Base-by-base conservation (phyloP, 2,113 vertebrate genomes). In the Pardalotus punctatus region DNA sequence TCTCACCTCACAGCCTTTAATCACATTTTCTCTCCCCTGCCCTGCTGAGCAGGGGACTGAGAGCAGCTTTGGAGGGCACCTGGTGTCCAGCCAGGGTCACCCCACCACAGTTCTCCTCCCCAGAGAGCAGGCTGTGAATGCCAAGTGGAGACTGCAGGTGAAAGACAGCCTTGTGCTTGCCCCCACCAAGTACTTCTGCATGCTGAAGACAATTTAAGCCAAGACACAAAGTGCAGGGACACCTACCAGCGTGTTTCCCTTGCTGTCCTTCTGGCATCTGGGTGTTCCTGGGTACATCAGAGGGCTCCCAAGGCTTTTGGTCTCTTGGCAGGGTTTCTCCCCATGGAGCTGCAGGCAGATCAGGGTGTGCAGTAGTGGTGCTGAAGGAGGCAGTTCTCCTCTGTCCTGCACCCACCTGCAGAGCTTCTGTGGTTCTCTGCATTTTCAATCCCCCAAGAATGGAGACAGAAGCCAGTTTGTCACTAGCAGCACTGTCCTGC, bases 221-320 rank as follows among this genome's bases (percentile, higher is more conserved):
- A 2, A 61, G 27, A 42, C 5, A 61, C 2, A 8, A 25, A 80
- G 25, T 24, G 19, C 3, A 47, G 29, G 5, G 17, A 73, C 35
- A 94, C 95, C 51, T 90, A 96, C 96, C 96, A 86, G 67, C 50
- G 12, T 29, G 80, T 20, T 81, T 50, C 33, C 35, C 12, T 54
- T 28, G 88, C 60, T 64, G 64, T 74, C 27, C 67, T 95, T 19
- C 79, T 21, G 72, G 8, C 22, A 4, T 8, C 47, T 1, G 3
- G 5, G 2, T 51, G 15, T 11, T 54, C 28, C 51, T 57, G 62
- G 78, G 23, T 5, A 9, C 13, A 13, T 40, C 33, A 33, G 38
- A 54, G 23, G 38, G 23, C 16, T 85, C 69, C 60, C 31, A 35
- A 40, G 10, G 28, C 81, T 60, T 60, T 43, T 40, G 61, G 8